These are phyloP conservation scores for Nannospalax galili DNA, from an alignment of 2,113 vertebrate genomes.

Conservation along the genomic window DNA sequence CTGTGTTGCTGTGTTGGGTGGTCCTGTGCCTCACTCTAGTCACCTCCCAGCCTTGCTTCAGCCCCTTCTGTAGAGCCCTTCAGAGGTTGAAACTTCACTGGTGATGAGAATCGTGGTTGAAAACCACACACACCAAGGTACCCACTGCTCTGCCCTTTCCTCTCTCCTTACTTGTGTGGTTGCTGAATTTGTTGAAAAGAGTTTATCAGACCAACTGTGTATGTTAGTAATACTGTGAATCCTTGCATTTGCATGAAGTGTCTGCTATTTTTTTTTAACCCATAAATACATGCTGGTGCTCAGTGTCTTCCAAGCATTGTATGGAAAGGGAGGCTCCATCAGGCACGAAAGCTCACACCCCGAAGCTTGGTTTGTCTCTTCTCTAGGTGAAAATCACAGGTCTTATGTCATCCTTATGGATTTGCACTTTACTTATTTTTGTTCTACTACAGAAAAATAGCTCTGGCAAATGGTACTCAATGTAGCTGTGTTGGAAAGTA, in stretches of 20 bases:
- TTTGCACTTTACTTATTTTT: conserved; percentile 56
- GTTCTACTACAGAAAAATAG: not conserved
- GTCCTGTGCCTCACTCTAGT: not conserved
- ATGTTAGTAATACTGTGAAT: conserved; percentile 51
- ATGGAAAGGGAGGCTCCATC: not conserved
- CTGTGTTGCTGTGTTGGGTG: rapidly evolving
- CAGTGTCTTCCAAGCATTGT: not conserved
- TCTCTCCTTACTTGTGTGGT: not conserved
- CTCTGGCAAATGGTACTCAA: not conserved
- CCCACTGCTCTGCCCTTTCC: not conserved
- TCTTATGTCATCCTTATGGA: not conserved
- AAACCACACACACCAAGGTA: not conserved
- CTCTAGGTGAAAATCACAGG: not conserved
- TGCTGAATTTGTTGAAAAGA: not conserved
- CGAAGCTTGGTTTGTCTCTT: not conserved
- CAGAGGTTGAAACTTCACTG: not conserved
- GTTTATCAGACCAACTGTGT: not conserved
- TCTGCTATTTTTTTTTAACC: not conserved
- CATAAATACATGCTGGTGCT: not conserved
- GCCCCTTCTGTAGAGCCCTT: not conserved
- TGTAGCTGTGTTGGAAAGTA: not conserved
- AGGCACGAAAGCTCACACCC: not conserved
- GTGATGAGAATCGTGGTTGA: not conserved
- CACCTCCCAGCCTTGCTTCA: not conserved
- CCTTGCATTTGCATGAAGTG: not conserved